These are phyloP conservation scores for Trachurus trachurus DNA, from an alignment of 2,797 vertebrate genomes.

Conservation along the genomic window DNA sequence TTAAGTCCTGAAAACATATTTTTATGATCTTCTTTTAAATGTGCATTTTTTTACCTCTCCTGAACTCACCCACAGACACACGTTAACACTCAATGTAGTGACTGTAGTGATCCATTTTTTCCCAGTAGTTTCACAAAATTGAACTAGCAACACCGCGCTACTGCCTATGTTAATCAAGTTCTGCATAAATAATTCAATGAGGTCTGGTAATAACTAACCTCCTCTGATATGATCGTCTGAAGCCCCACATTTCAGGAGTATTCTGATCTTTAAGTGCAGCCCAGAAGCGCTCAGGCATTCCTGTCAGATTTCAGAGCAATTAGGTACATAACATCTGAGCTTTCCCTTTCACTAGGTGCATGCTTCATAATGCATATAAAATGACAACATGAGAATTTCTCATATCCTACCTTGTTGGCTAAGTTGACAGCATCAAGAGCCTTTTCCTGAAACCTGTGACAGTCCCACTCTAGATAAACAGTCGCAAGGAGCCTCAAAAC, in stretches of 20 bases:
- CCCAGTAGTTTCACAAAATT: neutral
- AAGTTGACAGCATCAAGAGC: conserved; percentile 87
- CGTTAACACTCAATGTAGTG: conserved; percentile 13
- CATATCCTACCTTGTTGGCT: conserved; percentile 90
- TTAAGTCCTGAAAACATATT: conserved; percentile 81
- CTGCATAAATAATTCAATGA: conserved; percentile 45
- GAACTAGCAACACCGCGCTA: conserved; percentile 8
- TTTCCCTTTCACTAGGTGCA: neutral
- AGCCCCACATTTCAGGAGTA: conserved; percentile 87
- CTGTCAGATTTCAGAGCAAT: conserved; percentile 78
- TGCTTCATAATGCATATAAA: conserved; percentile 6
- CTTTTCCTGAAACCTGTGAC: conserved; percentile 86
- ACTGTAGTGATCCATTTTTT: conserved; percentile 7
- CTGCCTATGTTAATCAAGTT: conserved; percentile 36
- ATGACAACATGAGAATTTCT: conserved; percentile 28
- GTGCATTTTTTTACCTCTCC: conserved; percentile 14
- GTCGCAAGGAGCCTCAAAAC: conserved; percentile 90
- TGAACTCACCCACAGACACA: neutral
- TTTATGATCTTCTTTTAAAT: conserved; percentile 31
- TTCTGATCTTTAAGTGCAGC: conserved; percentile 91
- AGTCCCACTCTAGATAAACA: conserved; percentile 91
- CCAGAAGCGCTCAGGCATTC: conserved; percentile 87
- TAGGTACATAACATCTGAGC: neutral
- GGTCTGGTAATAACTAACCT: conserved; percentile 82
- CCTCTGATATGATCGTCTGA: conserved; percentile 86